These are phyloP conservation scores for Mohoua ochrocephala DNA, from an alignment of 2,113 vertebrate species.

Conservation along the genomic window DNA sequence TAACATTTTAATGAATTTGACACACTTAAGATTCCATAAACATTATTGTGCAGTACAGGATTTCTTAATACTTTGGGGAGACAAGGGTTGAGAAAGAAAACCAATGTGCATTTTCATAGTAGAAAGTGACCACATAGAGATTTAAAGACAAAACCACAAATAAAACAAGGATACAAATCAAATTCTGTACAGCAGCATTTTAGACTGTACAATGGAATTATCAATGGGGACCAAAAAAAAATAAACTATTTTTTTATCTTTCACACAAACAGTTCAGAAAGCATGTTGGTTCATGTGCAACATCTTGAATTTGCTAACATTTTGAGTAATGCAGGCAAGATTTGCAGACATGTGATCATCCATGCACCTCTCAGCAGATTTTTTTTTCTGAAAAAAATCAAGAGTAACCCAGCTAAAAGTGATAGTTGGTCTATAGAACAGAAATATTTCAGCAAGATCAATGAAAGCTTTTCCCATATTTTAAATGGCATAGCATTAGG, in stretches of 20 bases:
- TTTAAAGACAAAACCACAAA: neutral
- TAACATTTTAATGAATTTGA: neutral
- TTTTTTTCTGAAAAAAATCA: neutral
- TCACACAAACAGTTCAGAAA: neutral
- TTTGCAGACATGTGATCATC: neutral
- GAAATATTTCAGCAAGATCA: neutral
- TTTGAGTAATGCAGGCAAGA: neutral
- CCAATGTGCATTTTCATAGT: neutral
- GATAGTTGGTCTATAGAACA: neutral
- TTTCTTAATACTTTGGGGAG: neutral
- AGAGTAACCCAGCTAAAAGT: neutral
- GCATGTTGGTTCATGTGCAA: neutral
- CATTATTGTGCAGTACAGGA: neutral
- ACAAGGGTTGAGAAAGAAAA: neutral
- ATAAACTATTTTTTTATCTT: neutral
- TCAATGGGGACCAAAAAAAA: neutral
- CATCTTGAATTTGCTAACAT: neutral
- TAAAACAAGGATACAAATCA: neutral
- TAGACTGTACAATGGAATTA: neutral
- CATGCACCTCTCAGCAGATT: neutral
- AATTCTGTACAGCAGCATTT: neutral
- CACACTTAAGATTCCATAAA: neutral
- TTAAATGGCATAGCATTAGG: neutral
- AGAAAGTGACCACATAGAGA: neutral
- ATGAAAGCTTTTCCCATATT: neutral